These are phyloP conservation scores for Diabrotica undecimpunctata DNA, from an alignment of 1,140 invertebrate genomes.

Conservation along the genomic window DNA sequence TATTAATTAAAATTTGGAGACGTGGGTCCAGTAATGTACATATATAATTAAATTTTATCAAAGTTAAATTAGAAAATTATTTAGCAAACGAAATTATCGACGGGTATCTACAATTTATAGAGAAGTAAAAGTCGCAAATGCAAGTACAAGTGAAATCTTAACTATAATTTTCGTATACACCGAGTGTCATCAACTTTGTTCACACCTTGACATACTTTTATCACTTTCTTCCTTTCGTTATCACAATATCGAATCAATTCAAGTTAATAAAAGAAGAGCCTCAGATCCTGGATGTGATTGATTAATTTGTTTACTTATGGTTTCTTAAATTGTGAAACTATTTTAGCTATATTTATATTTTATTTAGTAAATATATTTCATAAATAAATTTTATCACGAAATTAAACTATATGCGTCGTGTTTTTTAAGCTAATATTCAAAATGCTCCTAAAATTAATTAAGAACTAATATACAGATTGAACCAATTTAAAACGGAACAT, in stretches of 20 bases:
- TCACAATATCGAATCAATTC: not conserved
- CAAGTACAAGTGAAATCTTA: slow-evolving; percentile 4
- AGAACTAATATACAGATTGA: no score
- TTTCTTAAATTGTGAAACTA: no score
- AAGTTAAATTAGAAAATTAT: not conserved
- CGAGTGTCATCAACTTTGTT: slow-evolving; percentile 6
- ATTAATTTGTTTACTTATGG: not conserved
- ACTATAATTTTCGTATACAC: slow-evolving; percentile 8
- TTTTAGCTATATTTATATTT: no score
- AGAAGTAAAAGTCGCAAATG: slow-evolving; percentile 5
- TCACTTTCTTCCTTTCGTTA: not conserved
- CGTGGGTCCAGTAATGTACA: not conserved
- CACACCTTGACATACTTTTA: slow-evolving; percentile 11
- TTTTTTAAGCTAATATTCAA: no score
- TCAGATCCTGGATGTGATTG: not conserved
- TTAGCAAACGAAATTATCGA: not conserved
- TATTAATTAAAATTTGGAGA: no score
- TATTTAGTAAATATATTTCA: no score
- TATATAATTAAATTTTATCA: not conserved
- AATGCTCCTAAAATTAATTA: no score
- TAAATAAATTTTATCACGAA: no score
- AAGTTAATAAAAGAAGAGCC: slow-evolving; percentile 3
- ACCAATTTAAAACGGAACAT: no score
- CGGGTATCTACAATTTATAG: slow-evolving; percentile 1
- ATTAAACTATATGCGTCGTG: no score